Evolutionary conservation across 1,140 invertebrate genomes (phyloP).

Genomic region (Homalodisca vitripennis): DNA sequence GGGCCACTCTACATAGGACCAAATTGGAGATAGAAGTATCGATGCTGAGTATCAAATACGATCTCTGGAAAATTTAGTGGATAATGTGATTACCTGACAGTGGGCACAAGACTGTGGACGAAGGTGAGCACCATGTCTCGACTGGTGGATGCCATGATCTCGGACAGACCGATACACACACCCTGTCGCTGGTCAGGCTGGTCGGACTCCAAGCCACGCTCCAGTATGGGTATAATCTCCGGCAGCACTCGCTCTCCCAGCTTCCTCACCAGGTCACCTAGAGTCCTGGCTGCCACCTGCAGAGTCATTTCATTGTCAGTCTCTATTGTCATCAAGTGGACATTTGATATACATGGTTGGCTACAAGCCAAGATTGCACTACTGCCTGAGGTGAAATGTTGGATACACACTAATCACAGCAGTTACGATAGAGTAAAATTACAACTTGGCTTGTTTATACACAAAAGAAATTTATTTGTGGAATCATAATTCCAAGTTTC

Average conservation of each 20-base stretch:
- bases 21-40: too few relatives aligned
- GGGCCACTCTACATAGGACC: too few relatives aligned
- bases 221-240: constrained; percentile 97
- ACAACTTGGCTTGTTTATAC: not conserved
- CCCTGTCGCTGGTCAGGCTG: constrained; percentile 93
- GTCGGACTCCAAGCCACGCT: constrained; percentile 88
- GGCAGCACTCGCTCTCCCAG: constrained; percentile 95
- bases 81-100: constrained; percentile 69
- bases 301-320: too few relatives aligned
- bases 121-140: constrained; percentile 93
- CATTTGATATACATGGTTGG: not conserved
- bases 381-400: not conserved
- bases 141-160: constrained; percentile 97
- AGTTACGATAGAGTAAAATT: too few relatives aligned
- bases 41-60: too few relatives aligned
- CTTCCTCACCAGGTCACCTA: constrained; percentile 97
- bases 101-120: constrained; percentile 96
- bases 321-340: too few relatives aligned
- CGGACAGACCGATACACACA: constrained; percentile 96
- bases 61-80: too few relatives aligned
- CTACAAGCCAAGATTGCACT: not conserved
- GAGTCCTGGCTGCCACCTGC: constrained; percentile 88
- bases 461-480: not conserved
- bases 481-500: not conserved
- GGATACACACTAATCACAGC: too few relatives aligned